phyloP scores from a whole-genome alignment of 2,113 vertebrate species.

The Sebastes schlegelii region DNA sequence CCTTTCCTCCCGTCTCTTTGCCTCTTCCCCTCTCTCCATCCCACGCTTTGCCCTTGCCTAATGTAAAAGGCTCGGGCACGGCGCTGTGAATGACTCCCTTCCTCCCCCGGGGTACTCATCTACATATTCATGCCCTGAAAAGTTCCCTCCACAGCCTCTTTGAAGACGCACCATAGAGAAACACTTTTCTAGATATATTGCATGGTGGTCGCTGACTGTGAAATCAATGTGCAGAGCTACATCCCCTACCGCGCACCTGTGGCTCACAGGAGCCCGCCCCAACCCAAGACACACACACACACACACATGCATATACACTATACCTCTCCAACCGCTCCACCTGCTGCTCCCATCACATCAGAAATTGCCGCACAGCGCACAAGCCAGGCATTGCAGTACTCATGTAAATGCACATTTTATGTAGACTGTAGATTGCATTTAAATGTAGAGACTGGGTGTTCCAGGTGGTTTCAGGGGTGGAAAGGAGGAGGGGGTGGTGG shows the following conservation, averaged over 20 bases:
- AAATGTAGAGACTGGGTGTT: slow-evolving; percentile 47
- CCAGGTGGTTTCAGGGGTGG: slow-evolving; percentile 52
- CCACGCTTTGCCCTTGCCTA: slow-evolving; percentile 62
- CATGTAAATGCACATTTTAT: slow-evolving; percentile 51
- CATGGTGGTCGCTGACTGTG: slow-evolving; percentile 69
- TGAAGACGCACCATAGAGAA: slow-evolving; percentile 70
- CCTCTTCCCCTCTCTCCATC: slow-evolving; percentile 37
- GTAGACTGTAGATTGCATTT: slow-evolving; percentile 39
- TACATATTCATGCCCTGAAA: slow-evolving; percentile 80
- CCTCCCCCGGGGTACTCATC: slow-evolving; percentile 64
- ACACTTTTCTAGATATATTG: slow-evolving; percentile 65
- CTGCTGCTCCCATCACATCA: slow-evolving; percentile 47
- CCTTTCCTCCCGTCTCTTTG: slow-evolving; percentile 28
- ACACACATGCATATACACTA: slow-evolving; percentile 15
- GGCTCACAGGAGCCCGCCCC: slow-evolving; percentile 41
- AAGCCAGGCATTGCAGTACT: slow-evolving; percentile 13
- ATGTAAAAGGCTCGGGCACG: slow-evolving; percentile 65
- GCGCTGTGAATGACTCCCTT: slow-evolving; percentile 66
- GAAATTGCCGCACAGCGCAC: slow-evolving; percentile 19
- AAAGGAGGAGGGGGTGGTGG: neutral
- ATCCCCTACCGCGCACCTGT: slow-evolving; percentile 65
- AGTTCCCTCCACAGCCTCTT: slow-evolving; percentile 60
- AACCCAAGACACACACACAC: slow-evolving; percentile 21
- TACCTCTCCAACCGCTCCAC: slow-evolving; percentile 15
- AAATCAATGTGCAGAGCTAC: slow-evolving; percentile 70